These are phyloP conservation scores for Pachyramphus minor DNA, from an alignment of 2,113 vertebrate species.

Conservation along the genomic window DNA sequence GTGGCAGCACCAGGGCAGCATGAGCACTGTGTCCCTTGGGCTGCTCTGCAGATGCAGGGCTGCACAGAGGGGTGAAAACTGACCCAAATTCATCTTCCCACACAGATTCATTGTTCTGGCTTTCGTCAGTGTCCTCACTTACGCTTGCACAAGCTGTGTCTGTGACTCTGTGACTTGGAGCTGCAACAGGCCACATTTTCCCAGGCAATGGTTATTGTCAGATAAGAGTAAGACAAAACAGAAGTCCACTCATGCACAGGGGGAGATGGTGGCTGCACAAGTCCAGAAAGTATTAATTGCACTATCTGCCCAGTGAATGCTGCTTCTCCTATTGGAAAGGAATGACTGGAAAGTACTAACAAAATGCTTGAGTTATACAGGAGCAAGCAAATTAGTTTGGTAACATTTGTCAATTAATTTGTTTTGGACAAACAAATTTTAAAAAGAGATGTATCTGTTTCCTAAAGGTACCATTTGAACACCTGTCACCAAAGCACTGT, in stretches of 20 bases:
- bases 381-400: background rate
- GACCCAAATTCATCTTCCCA: background rate
- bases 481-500: background rate
- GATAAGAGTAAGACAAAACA: background rate
- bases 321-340: background rate
- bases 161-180: background rate
- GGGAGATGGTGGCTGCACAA: background rate
- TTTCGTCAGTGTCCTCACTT: fast-evolving
- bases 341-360: background rate
- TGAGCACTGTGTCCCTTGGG: fast-evolving
- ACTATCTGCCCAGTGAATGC: background rate
- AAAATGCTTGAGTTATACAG: background rate
- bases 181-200: background rate
- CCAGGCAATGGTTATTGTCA: background rate
- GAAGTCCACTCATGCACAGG: background rate
- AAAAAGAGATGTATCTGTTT: background rate
- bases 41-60: background rate
- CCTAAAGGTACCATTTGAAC: background rate
- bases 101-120: background rate
- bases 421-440: background rate
- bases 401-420: background rate
- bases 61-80: background rate
- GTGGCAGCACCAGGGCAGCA: background rate
- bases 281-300: background rate
- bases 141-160: fast-evolving